A percentile compares a stretch with the other conserved stretches of the same genome.
Evolutionary conservation across 2,888 invertebrate species (phyloP).

Genomic region (Hyalella azteca): DNA sequence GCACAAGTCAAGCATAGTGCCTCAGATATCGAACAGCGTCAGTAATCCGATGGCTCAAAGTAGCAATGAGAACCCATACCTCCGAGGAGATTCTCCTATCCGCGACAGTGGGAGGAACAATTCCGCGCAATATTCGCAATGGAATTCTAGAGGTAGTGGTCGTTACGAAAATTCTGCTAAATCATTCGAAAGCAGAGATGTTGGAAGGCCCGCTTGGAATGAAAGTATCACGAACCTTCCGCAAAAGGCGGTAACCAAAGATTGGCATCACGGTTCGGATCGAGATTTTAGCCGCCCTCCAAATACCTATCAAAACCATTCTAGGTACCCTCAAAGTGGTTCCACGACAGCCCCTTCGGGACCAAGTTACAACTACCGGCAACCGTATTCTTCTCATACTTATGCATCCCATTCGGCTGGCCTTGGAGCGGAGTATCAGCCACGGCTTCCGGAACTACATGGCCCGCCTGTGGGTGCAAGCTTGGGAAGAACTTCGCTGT

Average conservation of each 20-base stretch:
- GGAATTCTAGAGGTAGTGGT: too few relatives aligned
- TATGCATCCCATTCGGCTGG: background rate
- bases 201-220: background rate
- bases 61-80: background rate
- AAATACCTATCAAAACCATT: too few relatives aligned
- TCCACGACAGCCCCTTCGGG: too few relatives aligned
- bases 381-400: background rate
- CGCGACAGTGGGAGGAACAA: background rate
- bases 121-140: too few relatives aligned
- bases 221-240: background rate
- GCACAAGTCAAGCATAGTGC: background rate
- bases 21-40: background rate
- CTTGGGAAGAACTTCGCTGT: background rate
- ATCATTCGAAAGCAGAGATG: too few relatives aligned
- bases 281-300: too few relatives aligned
- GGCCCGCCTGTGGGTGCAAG: background rate
- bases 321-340: too few relatives aligned
- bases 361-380: background rate
- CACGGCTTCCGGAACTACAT: background rate
- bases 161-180: too few relatives aligned
- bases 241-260: background rate
- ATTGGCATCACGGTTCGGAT: background rate
- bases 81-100: background rate
- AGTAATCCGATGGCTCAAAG: background rate
- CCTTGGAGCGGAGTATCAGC: too few relatives aligned